Evolutionary conservation across 2,797 vertebrate genomes (phyloP).

Genomic region (Enteromius afrohamiltoni): DNA sequence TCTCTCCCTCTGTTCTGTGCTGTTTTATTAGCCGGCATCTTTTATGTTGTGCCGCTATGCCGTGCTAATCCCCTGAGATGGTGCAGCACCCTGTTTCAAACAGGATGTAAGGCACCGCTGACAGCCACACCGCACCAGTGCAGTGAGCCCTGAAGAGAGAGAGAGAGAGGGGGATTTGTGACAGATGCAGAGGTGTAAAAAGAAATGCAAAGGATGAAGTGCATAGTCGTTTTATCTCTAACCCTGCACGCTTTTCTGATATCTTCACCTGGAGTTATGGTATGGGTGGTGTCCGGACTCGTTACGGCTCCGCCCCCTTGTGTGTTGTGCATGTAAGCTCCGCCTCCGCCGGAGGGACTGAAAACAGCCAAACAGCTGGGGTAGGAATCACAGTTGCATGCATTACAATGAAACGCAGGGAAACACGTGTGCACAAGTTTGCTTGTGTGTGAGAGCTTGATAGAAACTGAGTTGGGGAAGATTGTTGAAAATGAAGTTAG

Average conservation of each 20-base stretch:
- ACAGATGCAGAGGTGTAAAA: conserved; percentile 38
- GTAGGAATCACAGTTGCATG: conserved; percentile 31
- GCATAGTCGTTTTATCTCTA: background rate
- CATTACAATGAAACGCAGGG: background rate
- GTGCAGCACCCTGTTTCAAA: conserved; percentile 56
- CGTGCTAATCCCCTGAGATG: conserved; percentile 54
- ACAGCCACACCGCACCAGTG: conserved; percentile 37
- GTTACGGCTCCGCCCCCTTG: background rate
- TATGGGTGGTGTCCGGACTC: background rate
- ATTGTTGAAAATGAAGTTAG: background rate
- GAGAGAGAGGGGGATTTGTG: conserved; percentile 14
- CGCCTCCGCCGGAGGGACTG: conserved; percentile 16
- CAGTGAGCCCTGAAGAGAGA: background rate
- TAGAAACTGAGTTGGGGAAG: background rate
- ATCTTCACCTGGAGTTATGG: conserved; percentile 14
- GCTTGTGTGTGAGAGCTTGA: background rate
- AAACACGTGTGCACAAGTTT: conserved; percentile 1
- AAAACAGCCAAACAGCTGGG: conserved; percentile 38
- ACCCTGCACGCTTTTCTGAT: background rate
- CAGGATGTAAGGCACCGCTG: conserved; percentile 55
- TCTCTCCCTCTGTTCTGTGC: background rate
- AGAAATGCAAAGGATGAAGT: conserved; percentile 29
- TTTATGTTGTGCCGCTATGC: conserved; percentile 46
- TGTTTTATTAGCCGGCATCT: conserved; percentile 48
- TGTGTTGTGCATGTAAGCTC: conserved; percentile 14